Evolutionary conservation across 2,797 vertebrate genomes (phyloP).

Genomic region (Pagetopsis macropterus): DNA sequence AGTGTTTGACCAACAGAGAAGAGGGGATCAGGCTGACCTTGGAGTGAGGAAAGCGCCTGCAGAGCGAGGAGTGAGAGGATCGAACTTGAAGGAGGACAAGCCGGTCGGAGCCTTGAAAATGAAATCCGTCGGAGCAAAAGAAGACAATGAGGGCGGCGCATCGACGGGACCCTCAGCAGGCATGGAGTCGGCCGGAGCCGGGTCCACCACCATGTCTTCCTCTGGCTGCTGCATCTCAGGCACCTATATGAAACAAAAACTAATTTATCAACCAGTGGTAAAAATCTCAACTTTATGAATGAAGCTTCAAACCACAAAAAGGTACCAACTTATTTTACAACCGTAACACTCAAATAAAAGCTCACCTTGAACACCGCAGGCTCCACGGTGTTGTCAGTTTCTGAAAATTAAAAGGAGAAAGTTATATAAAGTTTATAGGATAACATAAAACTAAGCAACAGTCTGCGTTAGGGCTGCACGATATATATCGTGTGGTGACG

Average conservation of each 20-base stretch:
- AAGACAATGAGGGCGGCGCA: conserved; percentile 61
- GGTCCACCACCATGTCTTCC: conserved; percentile 49
- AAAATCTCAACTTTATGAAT: not conserved
- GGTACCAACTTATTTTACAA: too few relatives aligned
- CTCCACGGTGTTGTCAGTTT: not conserved
- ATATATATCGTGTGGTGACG: too few relatives aligned
- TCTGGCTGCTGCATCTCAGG: conserved; percentile 30
- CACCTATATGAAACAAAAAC: conserved; percentile 23
- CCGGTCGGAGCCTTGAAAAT: conserved; percentile 88
- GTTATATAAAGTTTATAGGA: not conserved
- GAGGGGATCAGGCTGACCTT: conserved; percentile 48
- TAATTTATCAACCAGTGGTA: not conserved
- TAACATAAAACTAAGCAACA: not conserved
- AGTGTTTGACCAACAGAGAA: not conserved
- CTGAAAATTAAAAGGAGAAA: conserved; percentile 11
- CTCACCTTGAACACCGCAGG: conserved; percentile 46
- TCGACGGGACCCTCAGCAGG: conserved; percentile 11
- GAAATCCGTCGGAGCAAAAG: conserved; percentile 93
- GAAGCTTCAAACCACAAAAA: too few relatives aligned
- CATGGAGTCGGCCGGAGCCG: conserved; percentile 23
- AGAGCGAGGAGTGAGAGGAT: conserved; percentile 86
- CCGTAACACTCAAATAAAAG: not conserved
- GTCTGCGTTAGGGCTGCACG: not conserved
- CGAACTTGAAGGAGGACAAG: conserved; percentile 83
- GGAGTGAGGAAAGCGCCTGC: conserved; percentile 86